phyloP scores from a whole-genome alignment of 2,113 vertebrate species.

The Menura novaehollandiae region DNA sequence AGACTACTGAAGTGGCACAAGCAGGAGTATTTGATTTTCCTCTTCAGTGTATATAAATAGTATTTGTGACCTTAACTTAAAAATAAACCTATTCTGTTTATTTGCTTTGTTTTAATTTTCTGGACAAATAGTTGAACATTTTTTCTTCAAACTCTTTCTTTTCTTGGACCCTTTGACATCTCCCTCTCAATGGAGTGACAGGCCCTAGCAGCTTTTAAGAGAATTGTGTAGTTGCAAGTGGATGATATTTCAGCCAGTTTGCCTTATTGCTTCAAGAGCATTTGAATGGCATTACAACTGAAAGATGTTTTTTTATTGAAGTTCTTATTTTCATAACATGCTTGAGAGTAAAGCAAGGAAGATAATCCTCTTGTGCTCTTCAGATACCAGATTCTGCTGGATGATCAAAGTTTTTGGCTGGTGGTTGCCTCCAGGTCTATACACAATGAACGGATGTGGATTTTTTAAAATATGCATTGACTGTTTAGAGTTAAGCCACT shows the following conservation, averaged over 20 bases:
- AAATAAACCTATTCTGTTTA: no score
- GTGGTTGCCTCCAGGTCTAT: conserved; percentile 11
- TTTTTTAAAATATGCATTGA: background rate
- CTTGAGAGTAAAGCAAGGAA: background rate
- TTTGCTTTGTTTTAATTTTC: background rate
- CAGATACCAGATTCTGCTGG: background rate
- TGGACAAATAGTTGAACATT: background rate
- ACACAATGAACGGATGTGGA: conserved; percentile 26
- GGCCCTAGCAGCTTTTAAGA: background rate
- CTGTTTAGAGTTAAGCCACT: background rate
- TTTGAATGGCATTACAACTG: background rate
- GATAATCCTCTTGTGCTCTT: background rate
- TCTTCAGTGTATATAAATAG: background rate
- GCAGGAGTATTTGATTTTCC: background rate
- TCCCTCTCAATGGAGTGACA: background rate
- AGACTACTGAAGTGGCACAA: background rate
- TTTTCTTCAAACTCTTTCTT: background rate
- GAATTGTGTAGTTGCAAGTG: background rate
- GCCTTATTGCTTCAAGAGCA: background rate
- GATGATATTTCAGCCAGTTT: background rate
- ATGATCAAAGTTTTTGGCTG: conserved; percentile 47
- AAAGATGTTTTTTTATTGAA: background rate
- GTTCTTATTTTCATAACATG: background rate
- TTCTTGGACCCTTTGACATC: background rate
- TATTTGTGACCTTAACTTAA: background rate